Evolutionary conservation across 2,113 vertebrate species (phyloP).

Genomic region (Phalacrocorax brasilianus): DNA sequence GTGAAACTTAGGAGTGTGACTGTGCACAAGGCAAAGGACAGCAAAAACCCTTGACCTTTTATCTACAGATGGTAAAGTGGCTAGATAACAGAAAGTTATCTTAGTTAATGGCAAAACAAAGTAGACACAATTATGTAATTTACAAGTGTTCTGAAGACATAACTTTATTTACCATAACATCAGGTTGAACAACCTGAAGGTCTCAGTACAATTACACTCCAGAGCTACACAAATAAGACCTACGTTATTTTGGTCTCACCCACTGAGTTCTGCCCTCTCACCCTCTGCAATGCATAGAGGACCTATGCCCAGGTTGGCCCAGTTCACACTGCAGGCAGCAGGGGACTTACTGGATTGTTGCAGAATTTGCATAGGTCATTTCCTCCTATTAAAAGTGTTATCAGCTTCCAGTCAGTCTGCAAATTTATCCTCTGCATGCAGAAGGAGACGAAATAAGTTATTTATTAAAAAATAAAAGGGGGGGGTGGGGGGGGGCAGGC

Average conservation of each 20-base stretch:
- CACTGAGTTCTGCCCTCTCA: not conserved
- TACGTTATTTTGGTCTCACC: not conserved
- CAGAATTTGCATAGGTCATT: conserved; percentile 75
- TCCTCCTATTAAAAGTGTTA: conserved; percentile 78
- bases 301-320: not conserved
- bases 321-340: not conserved
- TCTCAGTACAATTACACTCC: not conserved
- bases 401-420: conserved; percentile 78
- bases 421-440: conserved; percentile 68
- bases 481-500: too few relatives aligned
- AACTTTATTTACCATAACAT: not conserved
- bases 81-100: not conserved
- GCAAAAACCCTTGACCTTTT: not conserved
- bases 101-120: not conserved
- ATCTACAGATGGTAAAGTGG: not conserved
- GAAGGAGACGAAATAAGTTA: not conserved
- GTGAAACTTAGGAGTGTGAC: not conserved
- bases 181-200: not conserved
- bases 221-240: not conserved
- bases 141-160: not conserved
- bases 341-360: conserved; percentile 59
- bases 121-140: not conserved
- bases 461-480: not conserved
- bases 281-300: not conserved
- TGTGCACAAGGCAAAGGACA: not conserved